Evolutionary conservation across 2,888 invertebrate species (phyloP).

Genomic region (Andrena flavipes): DNA sequence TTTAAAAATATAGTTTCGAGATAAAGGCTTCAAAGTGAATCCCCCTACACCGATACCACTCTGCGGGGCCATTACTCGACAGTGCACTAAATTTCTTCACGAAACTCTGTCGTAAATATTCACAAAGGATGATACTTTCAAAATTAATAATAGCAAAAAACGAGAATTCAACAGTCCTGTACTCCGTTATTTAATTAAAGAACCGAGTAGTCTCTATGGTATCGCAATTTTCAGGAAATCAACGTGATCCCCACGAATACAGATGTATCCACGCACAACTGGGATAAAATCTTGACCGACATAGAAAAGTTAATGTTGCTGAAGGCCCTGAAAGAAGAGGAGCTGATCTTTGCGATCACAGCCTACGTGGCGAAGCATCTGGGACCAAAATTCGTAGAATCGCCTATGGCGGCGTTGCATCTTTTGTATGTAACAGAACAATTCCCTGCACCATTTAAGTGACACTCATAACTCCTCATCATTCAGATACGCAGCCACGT

Average conservation of each 20-base stretch:
- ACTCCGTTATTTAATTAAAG: too few relatives aligned
- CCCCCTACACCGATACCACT: too few relatives aligned
- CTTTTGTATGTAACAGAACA: constrained; percentile 85
- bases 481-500: constrained; percentile 89
- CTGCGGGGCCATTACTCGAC: too few relatives aligned
- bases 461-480: neutral
- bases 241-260: constrained; percentile 85
- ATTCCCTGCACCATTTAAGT: neutral
- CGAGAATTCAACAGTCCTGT: too few relatives aligned
- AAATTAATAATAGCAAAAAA: too few relatives aligned
- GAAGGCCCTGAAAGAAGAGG: constrained; percentile 92
- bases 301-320: constrained; percentile 94
- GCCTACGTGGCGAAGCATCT: constrained; percentile 92
- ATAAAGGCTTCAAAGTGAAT: too few relatives aligned
- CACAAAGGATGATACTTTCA: too few relatives aligned
- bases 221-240: constrained; percentile 85
- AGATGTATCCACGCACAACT: constrained; percentile 84
- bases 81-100: too few relatives aligned
- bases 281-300: constrained; percentile 88
- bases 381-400: constrained; percentile 93
- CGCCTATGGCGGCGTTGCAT: constrained; percentile 90
- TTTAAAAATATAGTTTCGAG: too few relatives aligned
- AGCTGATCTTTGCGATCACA: constrained; percentile 92
- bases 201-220: neutral
- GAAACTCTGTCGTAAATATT: too few relatives aligned